Conservation (phyloP, 2,113 vertebrate species). For the Megaceryle torquata region DNA sequence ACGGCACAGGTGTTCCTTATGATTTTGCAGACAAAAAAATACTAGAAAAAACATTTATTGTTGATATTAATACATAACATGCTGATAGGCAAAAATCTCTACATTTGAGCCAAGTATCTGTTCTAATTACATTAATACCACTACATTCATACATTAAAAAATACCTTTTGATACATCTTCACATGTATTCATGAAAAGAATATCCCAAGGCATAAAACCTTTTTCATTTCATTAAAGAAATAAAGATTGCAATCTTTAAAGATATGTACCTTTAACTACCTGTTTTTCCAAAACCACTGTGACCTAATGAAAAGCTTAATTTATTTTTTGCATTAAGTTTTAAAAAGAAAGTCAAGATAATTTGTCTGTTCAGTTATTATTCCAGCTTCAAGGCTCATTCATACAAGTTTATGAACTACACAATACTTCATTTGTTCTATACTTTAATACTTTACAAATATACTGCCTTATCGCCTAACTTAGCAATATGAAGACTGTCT, state of each 20-base stretch:
- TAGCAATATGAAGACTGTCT: neutral
- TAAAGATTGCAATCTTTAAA: neutral
- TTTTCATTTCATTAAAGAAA: neutral
- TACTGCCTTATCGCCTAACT: neutral
- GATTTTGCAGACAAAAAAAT: neutral
- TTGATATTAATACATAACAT: neutral
- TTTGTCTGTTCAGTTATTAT: neutral
- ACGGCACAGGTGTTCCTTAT: neutral
- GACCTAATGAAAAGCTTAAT: neutral
- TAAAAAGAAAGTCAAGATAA: neutral
- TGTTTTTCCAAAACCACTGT: neutral
- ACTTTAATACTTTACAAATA: neutral
- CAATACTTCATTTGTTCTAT: neutral
- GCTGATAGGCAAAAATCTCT: neutral
- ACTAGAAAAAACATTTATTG: neutral
- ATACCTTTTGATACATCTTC: neutral
- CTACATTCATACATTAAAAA: neutral
- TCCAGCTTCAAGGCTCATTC: neutral
- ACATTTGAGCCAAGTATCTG: neutral
- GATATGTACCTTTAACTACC: neutral
- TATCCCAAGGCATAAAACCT: neutral
- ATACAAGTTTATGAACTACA: neutral
- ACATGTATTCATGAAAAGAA: neutral
- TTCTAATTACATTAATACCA: neutral
- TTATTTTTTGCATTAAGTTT: neutral